Percentiles rank a stretch among this genome's conserved stretches.
Evolutionary conservation across 2,113 vertebrate genomes (phyloP).

Genomic region (Haplotaxodon microlepis): DNA sequence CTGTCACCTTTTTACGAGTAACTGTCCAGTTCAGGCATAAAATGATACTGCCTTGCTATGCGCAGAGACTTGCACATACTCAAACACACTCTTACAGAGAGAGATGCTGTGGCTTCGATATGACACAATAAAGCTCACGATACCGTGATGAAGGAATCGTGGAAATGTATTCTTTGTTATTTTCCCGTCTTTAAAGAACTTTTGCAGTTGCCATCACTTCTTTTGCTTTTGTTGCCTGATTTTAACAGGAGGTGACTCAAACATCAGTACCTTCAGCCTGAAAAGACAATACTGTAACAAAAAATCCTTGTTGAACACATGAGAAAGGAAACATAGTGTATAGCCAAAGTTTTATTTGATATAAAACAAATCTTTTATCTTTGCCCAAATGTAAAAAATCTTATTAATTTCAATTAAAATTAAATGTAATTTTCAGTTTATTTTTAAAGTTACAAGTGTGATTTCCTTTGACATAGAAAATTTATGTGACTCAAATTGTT

Average conservation of each 20-base stretch:
- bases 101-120: background rate
- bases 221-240: background rate
- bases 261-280: background rate
- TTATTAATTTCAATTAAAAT: background rate
- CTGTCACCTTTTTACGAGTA: slow-evolving; percentile 45
- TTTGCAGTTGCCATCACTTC: background rate
- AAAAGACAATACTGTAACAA: background rate
- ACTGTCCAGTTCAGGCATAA: slow-evolving; percentile 35
- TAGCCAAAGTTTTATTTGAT: background rate
- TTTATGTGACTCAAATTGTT: background rate
- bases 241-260: background rate
- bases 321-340: background rate
- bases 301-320: background rate
- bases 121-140: background rate
- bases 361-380: background rate
- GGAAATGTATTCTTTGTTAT: background rate
- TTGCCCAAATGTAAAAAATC: background rate
- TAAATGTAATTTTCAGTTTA: background rate
- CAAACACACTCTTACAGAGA: background rate
- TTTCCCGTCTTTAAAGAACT: background rate
- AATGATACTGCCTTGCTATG: slow-evolving; percentile 23
- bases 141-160: background rate
- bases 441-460: background rate
- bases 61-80: background rate
- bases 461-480: background rate